A percentile compares a stretch with the other conserved stretches of the same genome.
phyloP scores from a whole-genome alignment of 2,888 invertebrate species.

The Rhingia rostrata region DNA sequence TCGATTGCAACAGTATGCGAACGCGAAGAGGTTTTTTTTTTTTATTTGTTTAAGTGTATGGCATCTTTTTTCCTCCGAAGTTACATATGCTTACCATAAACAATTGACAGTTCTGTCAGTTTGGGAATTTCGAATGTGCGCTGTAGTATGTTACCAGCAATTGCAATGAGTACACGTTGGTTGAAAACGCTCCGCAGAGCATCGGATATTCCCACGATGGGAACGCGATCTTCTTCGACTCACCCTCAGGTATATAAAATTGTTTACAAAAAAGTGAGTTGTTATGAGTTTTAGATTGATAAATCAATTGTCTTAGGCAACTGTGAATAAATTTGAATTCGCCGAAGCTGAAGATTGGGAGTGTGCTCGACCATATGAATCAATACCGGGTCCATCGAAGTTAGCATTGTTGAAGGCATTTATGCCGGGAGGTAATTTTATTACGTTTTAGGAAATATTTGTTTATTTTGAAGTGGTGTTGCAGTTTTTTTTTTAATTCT shows the following conservation, averaged over 20 bases:
- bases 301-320: not conserved
- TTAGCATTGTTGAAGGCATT: conserved; percentile 54
- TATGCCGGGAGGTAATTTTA: conserved; percentile 58
- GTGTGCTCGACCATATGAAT: conserved; percentile 45
- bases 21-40: too few species aligned
- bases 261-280: not conserved
- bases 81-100: not conserved
- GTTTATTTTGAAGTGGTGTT: not conserved
- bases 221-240: conserved; percentile 40
- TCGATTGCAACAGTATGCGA: too few species aligned
- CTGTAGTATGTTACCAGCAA: conserved; percentile 25
- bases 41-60: too few species aligned
- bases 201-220: conserved; percentile 1
- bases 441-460: not conserved
- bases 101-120: not conserved
- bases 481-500: not conserved
- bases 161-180: conserved; percentile 47
- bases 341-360: conserved; percentile 46
- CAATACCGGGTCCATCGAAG: conserved; percentile 63
- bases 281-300: not conserved
- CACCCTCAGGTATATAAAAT: conserved; percentile 26
- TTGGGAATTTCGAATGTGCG: not conserved
- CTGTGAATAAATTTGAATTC: conserved; percentile 32
- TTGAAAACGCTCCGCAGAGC: conserved; percentile 30
- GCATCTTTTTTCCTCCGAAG: not conserved